A percentile compares a stretch with the other conserved stretches of the same genome.
These are phyloP conservation scores for Desoria tigrina DNA, from an alignment of 2,888 invertebrate genomes.

Conservation along the genomic window DNA sequence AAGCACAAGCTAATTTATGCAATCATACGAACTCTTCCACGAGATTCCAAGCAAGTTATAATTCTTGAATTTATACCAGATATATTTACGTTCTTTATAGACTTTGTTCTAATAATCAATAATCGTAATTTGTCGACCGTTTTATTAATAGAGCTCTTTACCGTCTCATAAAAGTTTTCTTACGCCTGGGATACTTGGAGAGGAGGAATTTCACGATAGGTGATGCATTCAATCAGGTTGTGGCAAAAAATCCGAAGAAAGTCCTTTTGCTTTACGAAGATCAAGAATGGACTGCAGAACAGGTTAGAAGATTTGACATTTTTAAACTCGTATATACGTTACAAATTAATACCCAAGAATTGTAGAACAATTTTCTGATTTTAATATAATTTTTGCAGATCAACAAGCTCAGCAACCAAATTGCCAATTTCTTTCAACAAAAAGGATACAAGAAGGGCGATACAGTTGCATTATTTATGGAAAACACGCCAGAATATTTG, in stretches of 20 bases:
- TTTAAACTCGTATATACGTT: no score
- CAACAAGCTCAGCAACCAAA: background rate
- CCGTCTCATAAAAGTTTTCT: conserved; percentile 25
- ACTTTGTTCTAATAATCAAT: background rate
- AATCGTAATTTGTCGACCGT: no score
- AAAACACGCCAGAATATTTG: conserved; percentile 88
- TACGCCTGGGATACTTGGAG: conserved; percentile 26
- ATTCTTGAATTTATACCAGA: background rate
- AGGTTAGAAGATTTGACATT: conserved; percentile 9
- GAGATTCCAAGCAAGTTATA: conserved; percentile 29
- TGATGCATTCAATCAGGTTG: conserved; percentile 60
- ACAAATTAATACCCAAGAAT: no score
- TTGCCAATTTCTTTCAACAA: conserved; percentile 13
- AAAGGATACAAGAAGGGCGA: conserved; percentile 84
- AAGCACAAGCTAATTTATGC: conserved; percentile 31
- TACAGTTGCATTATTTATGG: conserved; percentile 85
- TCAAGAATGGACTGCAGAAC: conserved; percentile 69
- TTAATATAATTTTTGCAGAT: conserved; percentile 9
- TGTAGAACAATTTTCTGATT: no score
- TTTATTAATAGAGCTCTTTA: conserved; percentile 25
- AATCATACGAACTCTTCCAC: conserved; percentile 34
- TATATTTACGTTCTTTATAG: background rate
- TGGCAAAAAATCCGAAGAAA: conserved; percentile 77
- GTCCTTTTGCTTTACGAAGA: conserved; percentile 78
- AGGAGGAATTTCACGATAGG: conserved; percentile 31